Percentiles rank a stretch among this genome's conserved stretches.
Evolutionary conservation across 1,140 invertebrate genomes (phyloP).

Genomic region (Rhizoglyphus robini): DNA sequence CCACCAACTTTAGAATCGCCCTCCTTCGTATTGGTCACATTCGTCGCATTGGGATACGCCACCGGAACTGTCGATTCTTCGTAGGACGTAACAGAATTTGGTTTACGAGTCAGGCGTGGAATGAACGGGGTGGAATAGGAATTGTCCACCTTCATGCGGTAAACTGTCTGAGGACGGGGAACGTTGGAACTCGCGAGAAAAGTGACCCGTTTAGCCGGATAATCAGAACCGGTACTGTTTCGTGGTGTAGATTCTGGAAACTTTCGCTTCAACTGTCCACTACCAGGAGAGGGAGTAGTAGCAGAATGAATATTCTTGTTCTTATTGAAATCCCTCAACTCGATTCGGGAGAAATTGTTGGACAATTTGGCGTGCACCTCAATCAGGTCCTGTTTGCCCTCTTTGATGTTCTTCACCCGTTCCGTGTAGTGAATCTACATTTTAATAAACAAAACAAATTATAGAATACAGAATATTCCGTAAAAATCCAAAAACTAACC

Average conservation of each 20-base stretch:
- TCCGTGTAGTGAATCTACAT: slow-evolving; percentile 5
- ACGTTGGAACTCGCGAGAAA: slow-evolving; percentile 11
- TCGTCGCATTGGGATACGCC: slow-evolving; percentile 30
- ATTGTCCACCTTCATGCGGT: slow-evolving; percentile 75
- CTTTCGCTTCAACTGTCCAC: slow-evolving; percentile 38
- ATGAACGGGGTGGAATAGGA: slow-evolving; percentile 52
- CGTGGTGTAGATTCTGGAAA: not conserved
- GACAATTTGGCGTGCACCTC: slow-evolving; percentile 51
- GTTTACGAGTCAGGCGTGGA: slow-evolving; percentile 70
- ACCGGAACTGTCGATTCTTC: slow-evolving; percentile 51
- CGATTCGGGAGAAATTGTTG: slow-evolving; percentile 39
- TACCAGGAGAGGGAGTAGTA: too few relatives aligned
- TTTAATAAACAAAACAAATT: not conserved
- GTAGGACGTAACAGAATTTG: slow-evolving; percentile 68
- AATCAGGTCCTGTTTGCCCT: slow-evolving; percentile 47
- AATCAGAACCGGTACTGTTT: not conserved
- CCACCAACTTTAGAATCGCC: not conserved
- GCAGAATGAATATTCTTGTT: slow-evolving; percentile 37
- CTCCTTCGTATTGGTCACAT: not conserved
- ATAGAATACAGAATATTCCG: slow-evolving; percentile 13
- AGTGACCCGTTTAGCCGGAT: not conserved
- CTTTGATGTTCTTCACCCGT: not conserved
- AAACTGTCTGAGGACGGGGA: slow-evolving; percentile 63
- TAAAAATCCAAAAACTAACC: slow-evolving; percentile 38
- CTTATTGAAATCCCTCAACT: slow-evolving; percentile 34